Base-by-base conservation (phyloP, 2,888 invertebrate species). In the Archips xylosteana region DNA sequence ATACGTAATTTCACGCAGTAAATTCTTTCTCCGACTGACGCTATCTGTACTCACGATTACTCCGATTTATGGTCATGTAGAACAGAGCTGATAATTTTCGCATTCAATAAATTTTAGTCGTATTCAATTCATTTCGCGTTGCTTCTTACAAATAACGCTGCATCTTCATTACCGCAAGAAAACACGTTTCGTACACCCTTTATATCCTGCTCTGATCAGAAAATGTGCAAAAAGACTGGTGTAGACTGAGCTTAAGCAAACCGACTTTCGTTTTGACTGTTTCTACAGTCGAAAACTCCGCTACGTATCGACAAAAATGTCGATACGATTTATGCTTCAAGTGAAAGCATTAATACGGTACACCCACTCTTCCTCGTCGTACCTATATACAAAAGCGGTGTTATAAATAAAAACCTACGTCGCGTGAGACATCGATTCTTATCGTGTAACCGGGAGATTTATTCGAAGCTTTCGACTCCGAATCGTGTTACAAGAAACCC, bases 371-470 rank as follows among this genome's bases (percentile, higher is more conserved):
- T 91, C 90, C 90, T 88, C 89, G 87, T 89, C 87, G 71, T 75
- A 73, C 70, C 72, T 86, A 88, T 86, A 85, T 86, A 88, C 80
- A 81, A 80, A 79, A 63, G 49, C 69, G 62, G 51, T 42, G 68
- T 81, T 82, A 82, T 80, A 86, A 87, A 89, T 88, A 91, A 91
- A 92, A 90, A 92, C 89, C 87, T 88, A 88, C 87, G 87, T 93
- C 88, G 92, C 92, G 91, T 91, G 92, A 92, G 92, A 90, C 92
- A 90, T 89, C 89, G 93, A 92, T 92, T 91, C 92, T 94, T 94
- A 94, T 94, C 94, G 92, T 85, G 91, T 89, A 87, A 86, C 84
- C 86, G 82, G 83, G 83, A 92, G 94, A 94, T 94, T 93, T 94
- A 94, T 93, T 87, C 81, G 82, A 85, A 85, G 90, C 92, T 91